Evolutionary conservation across 92 coral and sea anemone genomes (phyloP).

Genomic region (Palythoa caribaeorum): DNA sequence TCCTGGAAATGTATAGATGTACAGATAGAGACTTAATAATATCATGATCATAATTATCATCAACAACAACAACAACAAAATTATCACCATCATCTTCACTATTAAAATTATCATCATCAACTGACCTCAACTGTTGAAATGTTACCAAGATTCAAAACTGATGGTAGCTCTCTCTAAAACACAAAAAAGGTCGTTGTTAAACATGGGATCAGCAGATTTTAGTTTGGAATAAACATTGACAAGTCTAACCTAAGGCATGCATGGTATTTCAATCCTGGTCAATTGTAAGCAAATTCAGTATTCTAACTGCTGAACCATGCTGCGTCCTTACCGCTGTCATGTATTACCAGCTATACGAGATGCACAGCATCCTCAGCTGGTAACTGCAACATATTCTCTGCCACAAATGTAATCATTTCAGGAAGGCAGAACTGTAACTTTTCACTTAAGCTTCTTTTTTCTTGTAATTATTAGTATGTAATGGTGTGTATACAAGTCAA

Average conservation of each 20-base stretch:
- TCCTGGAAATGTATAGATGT: neutral
- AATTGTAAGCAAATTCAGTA: too few relatives aligned
- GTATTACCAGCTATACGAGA: too few relatives aligned
- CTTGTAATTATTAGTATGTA: too few relatives aligned
- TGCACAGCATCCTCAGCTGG: too few relatives aligned
- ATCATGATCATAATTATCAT: neutral
- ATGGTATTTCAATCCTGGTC: too few relatives aligned
- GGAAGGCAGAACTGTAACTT: too few relatives aligned
- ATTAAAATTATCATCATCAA: neutral
- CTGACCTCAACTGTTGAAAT: conserved; percentile 79
- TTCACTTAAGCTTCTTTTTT: too few relatives aligned
- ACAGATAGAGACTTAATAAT: neutral
- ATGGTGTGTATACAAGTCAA: too few relatives aligned
- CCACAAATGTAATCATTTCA: too few relatives aligned
- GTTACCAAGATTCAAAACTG: conserved; percentile 68
- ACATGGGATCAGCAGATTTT: neutral
- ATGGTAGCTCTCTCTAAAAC: conserved; percentile 68
- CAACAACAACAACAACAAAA: neutral
- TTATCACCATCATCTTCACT: neutral
- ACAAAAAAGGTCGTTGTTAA: neutral
- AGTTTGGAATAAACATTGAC: neutral
- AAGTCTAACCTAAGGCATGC: neutral
- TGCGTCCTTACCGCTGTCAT: too few relatives aligned
- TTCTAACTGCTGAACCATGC: too few relatives aligned
- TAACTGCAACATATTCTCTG: too few relatives aligned